A percentile compares a stretch with the other conserved stretches of the same genome.
Conservation (phyloP, 2,797 vertebrate genomes). For the Enteromius thamalakanensis region DNA sequence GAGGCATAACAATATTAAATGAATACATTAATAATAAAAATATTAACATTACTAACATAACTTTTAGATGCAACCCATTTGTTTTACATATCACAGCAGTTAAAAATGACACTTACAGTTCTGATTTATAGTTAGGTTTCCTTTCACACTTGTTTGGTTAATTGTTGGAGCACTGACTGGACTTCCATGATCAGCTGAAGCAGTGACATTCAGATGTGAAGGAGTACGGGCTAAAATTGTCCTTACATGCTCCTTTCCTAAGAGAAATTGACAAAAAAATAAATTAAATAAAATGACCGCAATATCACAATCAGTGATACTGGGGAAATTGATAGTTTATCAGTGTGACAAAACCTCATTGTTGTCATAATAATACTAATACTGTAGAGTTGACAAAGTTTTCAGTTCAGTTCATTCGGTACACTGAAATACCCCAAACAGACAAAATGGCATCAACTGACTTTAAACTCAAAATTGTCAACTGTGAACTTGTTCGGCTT, state of each 20-base stretch:
- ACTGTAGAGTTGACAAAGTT: neutral
- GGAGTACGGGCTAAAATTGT: slow-evolving; percentile 13
- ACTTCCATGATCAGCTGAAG: slow-evolving; percentile 8
- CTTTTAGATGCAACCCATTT: neutral
- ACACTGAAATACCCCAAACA: neutral
- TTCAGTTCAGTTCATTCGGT: neutral
- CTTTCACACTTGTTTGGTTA: slow-evolving; percentile 14
- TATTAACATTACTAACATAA: too few relatives aligned
- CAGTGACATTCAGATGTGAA: slow-evolving; percentile 10
- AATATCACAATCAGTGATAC: neutral
- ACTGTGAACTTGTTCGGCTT: neutral
- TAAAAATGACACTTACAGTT: neutral
- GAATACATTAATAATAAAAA: too few relatives aligned
- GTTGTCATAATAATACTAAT: neutral
- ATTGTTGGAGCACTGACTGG: slow-evolving; percentile 2
- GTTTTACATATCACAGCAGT: neutral
- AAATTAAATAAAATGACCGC: neutral
- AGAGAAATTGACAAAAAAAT: neutral
- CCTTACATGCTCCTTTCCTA: neutral
- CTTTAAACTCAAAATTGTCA: neutral
- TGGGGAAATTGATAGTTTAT: neutral
- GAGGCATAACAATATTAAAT: neutral
- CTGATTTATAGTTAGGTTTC: slow-evolving; percentile 23
- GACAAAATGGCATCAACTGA: neutral
- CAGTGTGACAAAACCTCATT: neutral